Evolutionary conservation across 2,888 invertebrate genomes (phyloP).

Genomic region (Ceriagrion tenellum): DNA sequence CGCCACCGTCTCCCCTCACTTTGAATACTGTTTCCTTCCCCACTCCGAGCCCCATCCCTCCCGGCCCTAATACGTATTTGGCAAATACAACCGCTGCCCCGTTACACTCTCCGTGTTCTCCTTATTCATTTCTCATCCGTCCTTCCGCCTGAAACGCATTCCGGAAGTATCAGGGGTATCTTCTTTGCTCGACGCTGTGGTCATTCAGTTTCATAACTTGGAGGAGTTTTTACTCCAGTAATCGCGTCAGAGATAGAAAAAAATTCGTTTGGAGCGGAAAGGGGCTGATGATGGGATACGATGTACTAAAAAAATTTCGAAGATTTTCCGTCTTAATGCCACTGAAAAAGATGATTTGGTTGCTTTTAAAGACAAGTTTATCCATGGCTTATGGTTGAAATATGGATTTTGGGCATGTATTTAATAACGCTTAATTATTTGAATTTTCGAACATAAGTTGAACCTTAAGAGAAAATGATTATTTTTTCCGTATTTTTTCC

Average conservation of each 20-base stretch:
- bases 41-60: background rate
- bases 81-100: background rate
- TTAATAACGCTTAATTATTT: no score
- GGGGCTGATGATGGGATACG: background rate
- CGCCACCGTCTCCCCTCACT: no score
- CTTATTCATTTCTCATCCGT: background rate
- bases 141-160: background rate
- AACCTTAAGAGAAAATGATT: no score
- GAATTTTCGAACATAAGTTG: no score
- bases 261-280: background rate
- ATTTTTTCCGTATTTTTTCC: no score
- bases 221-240: background rate
- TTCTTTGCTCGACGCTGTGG: background rate
- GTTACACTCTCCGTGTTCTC: background rate
- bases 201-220: background rate
- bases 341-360: background rate
- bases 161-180: background rate
- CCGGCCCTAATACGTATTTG: background rate
- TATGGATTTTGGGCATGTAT: no score
- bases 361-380: background rate
- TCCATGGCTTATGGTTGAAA: background rate
- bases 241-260: background rate
- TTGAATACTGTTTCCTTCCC: background rate
- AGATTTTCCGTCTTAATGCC: background rate
- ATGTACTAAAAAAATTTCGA: background rate